Evolutionary conservation across 2,797 vertebrate species (phyloP).

Genomic region (Crocidura indochinensis): DNA sequence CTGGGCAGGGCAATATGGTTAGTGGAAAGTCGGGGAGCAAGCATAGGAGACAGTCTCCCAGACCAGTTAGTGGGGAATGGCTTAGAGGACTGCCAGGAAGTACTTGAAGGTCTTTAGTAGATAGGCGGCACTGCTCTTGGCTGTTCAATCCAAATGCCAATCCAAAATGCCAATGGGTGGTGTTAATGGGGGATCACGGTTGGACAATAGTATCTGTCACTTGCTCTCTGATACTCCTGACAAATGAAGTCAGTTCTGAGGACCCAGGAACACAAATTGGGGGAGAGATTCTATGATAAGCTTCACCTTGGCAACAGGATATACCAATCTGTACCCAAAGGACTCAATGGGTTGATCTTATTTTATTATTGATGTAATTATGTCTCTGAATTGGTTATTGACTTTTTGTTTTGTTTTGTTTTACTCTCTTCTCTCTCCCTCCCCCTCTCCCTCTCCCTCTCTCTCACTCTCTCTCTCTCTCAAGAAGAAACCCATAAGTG

Average conservation of each 20-base stretch:
- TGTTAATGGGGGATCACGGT: slow-evolving; percentile 97
- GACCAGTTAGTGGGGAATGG: slow-evolving; percentile 87
- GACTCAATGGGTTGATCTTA: slow-evolving; percentile 1
- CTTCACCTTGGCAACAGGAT: slow-evolving; percentile 92
- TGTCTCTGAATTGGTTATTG: neutral
- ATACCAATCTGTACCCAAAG: slow-evolving; percentile 85
- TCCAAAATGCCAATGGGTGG: slow-evolving; percentile 96
- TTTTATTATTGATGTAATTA: neutral
- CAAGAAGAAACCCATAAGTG: neutral
- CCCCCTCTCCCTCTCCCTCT: slow-evolving; percentile 31
- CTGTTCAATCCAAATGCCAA: slow-evolving; percentile 93
- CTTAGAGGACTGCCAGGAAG: slow-evolving; percentile 90
- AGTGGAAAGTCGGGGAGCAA: slow-evolving; percentile 89
- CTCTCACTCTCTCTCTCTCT: slow-evolving; percentile 55
- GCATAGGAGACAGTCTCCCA: slow-evolving; percentile 73
- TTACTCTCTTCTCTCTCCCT: slow-evolving; percentile 14
- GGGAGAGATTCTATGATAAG: slow-evolving; percentile 94
- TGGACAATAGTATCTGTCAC: slow-evolving; percentile 96
- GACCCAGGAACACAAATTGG: slow-evolving; percentile 90
- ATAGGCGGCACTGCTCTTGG: slow-evolving; percentile 85
- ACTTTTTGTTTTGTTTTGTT: neutral
- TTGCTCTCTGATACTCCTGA: slow-evolving; percentile 94
- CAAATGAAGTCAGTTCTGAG: slow-evolving; percentile 93
- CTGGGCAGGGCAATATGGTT: slow-evolving; percentile 91
- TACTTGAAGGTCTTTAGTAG: slow-evolving; percentile 92